Evolutionary conservation across 2,113 vertebrate species (phyloP).

Genomic region (Brienomyrus longianalis): DNA sequence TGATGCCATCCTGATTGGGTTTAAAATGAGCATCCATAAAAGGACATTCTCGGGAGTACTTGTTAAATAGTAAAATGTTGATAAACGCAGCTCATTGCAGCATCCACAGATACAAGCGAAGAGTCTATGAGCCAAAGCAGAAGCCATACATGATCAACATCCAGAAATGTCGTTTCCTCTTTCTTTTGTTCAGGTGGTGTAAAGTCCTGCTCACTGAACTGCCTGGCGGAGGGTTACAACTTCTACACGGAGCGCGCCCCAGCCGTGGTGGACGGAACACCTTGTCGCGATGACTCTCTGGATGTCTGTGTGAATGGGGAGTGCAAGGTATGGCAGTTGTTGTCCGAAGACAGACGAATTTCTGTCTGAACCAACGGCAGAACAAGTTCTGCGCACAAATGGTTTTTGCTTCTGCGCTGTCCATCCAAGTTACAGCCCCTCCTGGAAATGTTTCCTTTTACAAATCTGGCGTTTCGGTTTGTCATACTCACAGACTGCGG

Average conservation of each 20-base stretch:
- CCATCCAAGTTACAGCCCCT: not conserved
- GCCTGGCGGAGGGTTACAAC: conserved; percentile 93
- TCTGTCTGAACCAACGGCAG: not conserved
- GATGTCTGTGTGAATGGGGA: conserved; percentile 94
- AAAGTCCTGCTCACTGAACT: conserved; percentile 92
- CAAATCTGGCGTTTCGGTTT: not conserved
- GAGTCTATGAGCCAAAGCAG: not conserved
- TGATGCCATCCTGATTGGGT: not conserved
- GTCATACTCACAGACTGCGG: not conserved
- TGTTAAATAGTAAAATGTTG: not conserved
- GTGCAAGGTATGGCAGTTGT: conserved; percentile 75
- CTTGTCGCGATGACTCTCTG: conserved; percentile 80
- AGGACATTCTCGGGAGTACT: not conserved
- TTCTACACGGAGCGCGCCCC: conserved; percentile 94
- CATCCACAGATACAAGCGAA: not conserved
- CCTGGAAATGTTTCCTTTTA: not conserved
- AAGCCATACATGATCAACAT: not conserved
- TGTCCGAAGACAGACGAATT: not conserved
- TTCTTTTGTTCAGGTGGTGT: conserved; percentile 71
- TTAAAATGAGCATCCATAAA: not conserved
- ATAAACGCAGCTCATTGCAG: not conserved
- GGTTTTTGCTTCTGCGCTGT: not conserved
- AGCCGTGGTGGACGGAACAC: conserved; percentile 86
- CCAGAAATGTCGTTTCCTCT: not conserved
- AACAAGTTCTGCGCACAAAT: not conserved